These are phyloP conservation scores for Melipona bicolor DNA, from an alignment of 2,888 invertebrate genomes.

Conservation along the genomic window DNA sequence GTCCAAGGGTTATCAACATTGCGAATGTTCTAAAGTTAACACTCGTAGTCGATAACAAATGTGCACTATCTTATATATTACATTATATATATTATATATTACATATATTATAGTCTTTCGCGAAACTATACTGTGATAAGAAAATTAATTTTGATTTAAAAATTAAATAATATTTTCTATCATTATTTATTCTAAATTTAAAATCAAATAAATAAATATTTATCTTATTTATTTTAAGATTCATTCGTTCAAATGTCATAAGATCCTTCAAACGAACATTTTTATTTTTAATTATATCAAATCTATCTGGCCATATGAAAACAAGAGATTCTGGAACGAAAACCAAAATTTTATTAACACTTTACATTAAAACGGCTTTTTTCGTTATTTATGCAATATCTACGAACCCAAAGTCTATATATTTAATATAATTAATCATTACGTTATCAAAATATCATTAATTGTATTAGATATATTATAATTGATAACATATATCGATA, in stretches of 20 bases:
- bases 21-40: constrained; percentile 8
- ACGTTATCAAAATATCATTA: too few species aligned
- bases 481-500: too few species aligned
- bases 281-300: neutral
- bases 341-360: too few species aligned
- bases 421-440: too few species aligned
- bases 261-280: neutral
- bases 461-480: too few species aligned
- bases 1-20: constrained; percentile 15
- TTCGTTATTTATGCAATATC: too few species aligned
- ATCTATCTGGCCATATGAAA: neutral
- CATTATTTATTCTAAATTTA: neutral
- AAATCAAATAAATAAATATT: neutral
- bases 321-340: too few species aligned
- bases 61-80: too few species aligned
- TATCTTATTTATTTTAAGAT: neutral
- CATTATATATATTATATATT: neutral
- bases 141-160: neutral
- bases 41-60: neutral
- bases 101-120: neutral
- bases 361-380: too few species aligned
- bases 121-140: neutral
- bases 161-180: neutral
- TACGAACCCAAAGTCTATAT: too few species aligned
- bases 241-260: neutral